Evolutionary conservation across 2,113 vertebrate genomes (phyloP).

Genomic region (Henicopernis longicauda): DNA sequence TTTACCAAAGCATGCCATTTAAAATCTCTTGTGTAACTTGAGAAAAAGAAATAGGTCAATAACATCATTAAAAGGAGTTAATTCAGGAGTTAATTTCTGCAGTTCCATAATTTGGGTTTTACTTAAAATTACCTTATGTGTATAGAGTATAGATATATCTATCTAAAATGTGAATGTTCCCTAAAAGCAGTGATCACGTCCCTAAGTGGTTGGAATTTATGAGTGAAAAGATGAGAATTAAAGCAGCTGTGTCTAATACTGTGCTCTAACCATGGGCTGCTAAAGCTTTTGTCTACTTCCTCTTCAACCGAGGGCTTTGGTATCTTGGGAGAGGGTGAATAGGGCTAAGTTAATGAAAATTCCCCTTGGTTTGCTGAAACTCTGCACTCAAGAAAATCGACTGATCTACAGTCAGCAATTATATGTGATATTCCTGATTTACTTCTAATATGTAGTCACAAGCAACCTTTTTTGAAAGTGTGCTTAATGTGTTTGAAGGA

Average conservation of each 20-base stretch:
- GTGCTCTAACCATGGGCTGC: neutral
- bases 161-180: neutral
- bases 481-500: neutral
- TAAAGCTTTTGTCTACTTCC: neutral
- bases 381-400: rapidly evolving
- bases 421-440: neutral
- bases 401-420: neutral
- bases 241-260: neutral
- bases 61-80: neutral
- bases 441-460: neutral
- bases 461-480: neutral
- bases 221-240: neutral
- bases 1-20: neutral
- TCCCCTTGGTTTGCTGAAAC: neutral
- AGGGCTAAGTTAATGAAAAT: neutral
- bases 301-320: neutral
- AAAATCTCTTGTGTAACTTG: neutral
- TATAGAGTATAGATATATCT: neutral
- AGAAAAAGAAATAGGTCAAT: neutral
- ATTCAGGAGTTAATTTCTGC: neutral
- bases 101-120: neutral
- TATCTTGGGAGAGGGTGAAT: neutral
- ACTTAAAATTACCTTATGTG: neutral
- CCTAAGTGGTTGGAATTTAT: neutral
- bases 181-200: neutral